phyloP scores from a whole-genome alignment of 1,140 invertebrate genomes.

The Physella acuta region DNA sequence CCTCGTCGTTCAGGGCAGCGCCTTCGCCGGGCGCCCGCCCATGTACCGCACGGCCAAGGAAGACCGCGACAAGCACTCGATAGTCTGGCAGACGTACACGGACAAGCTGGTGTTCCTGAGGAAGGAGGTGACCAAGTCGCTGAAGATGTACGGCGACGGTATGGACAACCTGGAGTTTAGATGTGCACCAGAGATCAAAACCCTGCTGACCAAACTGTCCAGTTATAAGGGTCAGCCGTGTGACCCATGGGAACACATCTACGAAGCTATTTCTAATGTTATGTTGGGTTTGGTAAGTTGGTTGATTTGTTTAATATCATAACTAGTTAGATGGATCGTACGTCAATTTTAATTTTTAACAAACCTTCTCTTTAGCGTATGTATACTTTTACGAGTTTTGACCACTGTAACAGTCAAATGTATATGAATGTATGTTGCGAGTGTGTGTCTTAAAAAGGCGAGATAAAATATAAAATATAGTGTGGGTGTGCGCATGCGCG shows the following conservation, averaged over 20 bases:
- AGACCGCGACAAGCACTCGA: constrained; percentile 36
- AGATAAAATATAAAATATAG: no score
- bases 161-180: constrained; percentile 37
- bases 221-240: constrained; percentile 25
- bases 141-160: constrained; percentile 44
- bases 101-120: constrained; percentile 42
- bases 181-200: constrained; percentile 36
- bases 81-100: constrained; percentile 52
- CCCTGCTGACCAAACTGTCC: constrained; percentile 30
- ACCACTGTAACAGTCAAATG: no score
- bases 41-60: constrained; percentile 40
- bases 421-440: no score
- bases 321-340: no score
- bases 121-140: constrained; percentile 38
- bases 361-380: no score
- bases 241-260: constrained; percentile 38
- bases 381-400: no score
- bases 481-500: no score
- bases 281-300: constrained; percentile 46
- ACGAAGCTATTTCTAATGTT: constrained; percentile 42
- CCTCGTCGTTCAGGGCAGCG: constrained; percentile 35
- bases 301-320: no score
- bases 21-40: constrained; percentile 47
- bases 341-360: no score
- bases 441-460: no score